Evolutionary conservation across 2,888 invertebrate species (phyloP).

Genomic region (Melanchra persicariae): DNA sequence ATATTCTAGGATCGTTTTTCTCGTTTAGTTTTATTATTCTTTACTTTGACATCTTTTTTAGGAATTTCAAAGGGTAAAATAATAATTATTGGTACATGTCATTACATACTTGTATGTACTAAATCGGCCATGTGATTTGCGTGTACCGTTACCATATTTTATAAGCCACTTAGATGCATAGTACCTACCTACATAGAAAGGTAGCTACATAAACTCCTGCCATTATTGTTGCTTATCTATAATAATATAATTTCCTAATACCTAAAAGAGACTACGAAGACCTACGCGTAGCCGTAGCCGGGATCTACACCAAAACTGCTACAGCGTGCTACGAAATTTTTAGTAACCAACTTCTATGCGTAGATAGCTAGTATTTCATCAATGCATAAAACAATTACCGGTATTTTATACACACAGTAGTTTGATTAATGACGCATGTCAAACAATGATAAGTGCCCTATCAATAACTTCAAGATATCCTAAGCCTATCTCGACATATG

Average conservation of each 20-base stretch:
- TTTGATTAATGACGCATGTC: neutral
- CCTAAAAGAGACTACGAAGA: neutral
- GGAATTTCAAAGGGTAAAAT: too few relatives aligned
- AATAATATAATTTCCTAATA: neutral
- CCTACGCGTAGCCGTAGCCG: slow-evolving; percentile 1
- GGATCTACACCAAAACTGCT: slow-evolving; percentile 14
- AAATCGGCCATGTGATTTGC: too few relatives aligned
- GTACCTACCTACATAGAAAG: neutral
- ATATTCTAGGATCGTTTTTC: neutral
- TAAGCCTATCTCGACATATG: slow-evolving; percentile 22
- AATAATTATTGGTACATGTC: too few relatives aligned
- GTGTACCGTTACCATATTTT: too few relatives aligned
- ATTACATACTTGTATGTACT: too few relatives aligned
- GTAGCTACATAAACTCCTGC: too few relatives aligned
- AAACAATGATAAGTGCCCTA: slow-evolving; percentile 6
- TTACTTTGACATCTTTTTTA: too few relatives aligned
- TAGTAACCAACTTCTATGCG: neutral
- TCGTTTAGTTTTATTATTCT: too few relatives aligned
- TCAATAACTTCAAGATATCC: slow-evolving; percentile 33
- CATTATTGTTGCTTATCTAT: neutral
- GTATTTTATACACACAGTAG: neutral
- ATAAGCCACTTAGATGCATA: too few relatives aligned
- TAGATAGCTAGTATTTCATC: neutral
- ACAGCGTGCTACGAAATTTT: slow-evolving; percentile 24
- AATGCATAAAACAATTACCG: neutral